Conservation (phyloP, 2,797 vertebrate genomes). For the Enteromius treurensis region DNA sequence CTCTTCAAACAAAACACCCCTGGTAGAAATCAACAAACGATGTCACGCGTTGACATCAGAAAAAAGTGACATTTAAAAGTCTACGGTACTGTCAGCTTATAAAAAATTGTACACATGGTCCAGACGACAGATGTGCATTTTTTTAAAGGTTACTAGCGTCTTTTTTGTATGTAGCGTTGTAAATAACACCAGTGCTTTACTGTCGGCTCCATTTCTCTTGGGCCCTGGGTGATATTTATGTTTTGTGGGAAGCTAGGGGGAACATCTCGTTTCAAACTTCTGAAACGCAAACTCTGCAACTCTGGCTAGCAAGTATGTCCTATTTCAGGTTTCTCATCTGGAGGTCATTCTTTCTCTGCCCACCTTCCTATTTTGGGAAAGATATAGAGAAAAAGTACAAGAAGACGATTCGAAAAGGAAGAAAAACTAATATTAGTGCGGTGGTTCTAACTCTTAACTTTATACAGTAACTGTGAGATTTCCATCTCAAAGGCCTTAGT, state of each 20-base stretch:
- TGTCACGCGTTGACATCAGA: background rate
- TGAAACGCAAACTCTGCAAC: slow-evolving; percentile 45
- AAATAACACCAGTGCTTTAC: slow-evolving; percentile 30
- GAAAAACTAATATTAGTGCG: background rate
- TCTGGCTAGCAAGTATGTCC: slow-evolving; percentile 20
- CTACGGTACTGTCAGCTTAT: background rate
- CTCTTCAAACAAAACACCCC: background rate
- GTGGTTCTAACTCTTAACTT: background rate
- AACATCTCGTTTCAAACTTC: slow-evolving; percentile 39
- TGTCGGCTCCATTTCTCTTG: slow-evolving; percentile 45
- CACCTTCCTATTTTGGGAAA: slow-evolving; percentile 32
- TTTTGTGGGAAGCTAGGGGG: slow-evolving; percentile 12
- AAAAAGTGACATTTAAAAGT: slow-evolving; percentile 35
- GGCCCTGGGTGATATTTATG: slow-evolving; percentile 42
- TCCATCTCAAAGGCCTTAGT: background rate
- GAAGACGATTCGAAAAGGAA: background rate
- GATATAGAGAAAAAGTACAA: background rate
- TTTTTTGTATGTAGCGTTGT: slow-evolving; percentile 41
- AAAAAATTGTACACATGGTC: background rate
- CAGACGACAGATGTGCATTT: slow-evolving; percentile 40
- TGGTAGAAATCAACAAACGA: background rate
- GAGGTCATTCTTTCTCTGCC: slow-evolving; percentile 32
- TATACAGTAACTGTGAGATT: background rate
- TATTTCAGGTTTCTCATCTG: slow-evolving; percentile 34
- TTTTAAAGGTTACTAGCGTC: slow-evolving; percentile 54